Evolutionary conservation across 2,113 vertebrate genomes (phyloP).

Genomic region (Daboia siamensis): DNA sequence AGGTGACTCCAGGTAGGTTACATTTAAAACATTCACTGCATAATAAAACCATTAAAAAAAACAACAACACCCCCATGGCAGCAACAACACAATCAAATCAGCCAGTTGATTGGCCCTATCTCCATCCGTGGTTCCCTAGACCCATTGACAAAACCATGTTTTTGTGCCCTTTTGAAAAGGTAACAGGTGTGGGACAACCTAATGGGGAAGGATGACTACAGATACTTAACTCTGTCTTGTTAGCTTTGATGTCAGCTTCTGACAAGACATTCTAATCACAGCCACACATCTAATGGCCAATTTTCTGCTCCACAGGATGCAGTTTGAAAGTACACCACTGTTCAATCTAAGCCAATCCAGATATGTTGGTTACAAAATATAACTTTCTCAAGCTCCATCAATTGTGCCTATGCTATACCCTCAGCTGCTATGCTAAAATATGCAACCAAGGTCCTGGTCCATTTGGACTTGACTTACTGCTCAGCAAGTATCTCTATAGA

Average conservation of each 20-base stretch:
- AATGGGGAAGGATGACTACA: background rate
- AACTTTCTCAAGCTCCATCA: background rate
- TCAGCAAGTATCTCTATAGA: background rate
- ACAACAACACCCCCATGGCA: background rate
- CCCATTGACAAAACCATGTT: background rate
- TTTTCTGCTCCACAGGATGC: background rate
- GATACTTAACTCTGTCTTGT: background rate
- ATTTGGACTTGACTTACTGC: background rate
- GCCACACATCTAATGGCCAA: background rate
- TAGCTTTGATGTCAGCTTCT: background rate
- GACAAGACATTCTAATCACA: background rate
- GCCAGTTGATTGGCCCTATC: background rate
- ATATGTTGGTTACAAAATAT: background rate
- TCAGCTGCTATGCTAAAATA: background rate
- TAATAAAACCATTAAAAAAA: background rate
- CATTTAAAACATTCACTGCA: background rate
- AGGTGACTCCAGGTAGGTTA: too few species aligned
- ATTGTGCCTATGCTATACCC: background rate
- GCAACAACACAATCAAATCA: background rate
- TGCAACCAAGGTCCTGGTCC: background rate
- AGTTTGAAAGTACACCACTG: background rate
- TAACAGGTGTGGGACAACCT: background rate
- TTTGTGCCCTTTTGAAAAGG: background rate
- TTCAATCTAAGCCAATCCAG: background rate
- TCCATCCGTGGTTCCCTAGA: background rate